Conservation (phyloP, 2,797 vertebrate species). For the Pterois miles region DNA sequence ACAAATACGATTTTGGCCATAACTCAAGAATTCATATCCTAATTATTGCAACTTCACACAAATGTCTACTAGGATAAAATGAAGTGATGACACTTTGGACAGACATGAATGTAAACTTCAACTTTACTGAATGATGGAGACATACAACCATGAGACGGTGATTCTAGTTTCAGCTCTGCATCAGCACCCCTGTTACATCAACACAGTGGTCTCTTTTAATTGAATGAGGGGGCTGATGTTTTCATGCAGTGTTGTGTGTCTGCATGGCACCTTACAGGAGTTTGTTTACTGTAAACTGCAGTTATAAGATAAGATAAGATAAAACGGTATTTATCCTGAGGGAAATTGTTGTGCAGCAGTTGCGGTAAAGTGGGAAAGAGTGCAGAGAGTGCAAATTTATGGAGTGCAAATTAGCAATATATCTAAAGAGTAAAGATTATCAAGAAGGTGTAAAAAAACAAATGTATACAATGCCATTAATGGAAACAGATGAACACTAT, state of each 20-base stretch:
- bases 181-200: neutral
- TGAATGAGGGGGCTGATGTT: neutral
- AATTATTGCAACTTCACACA: too few species aligned
- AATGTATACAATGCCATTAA: too few species aligned
- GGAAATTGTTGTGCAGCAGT: neutral
- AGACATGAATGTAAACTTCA: too few species aligned
- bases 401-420: neutral
- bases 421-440: neutral
- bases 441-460: neutral
- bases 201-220: neutral
- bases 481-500: too few species aligned
- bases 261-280: neutral
- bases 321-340: neutral
- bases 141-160: too few species aligned
- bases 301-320: neutral
- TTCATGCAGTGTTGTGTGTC: neutral
- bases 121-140: too few species aligned
- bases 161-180: too few species aligned
- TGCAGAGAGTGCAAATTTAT: neutral
- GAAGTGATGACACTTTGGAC: too few species aligned
- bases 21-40: accelerated
- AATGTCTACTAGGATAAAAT: too few species aligned
- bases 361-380: neutral
- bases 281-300: neutral
- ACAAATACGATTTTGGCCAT: too few species aligned